Conservation (phyloP, 2,888 invertebrate species). For the Deilephila porcellus region DNA sequence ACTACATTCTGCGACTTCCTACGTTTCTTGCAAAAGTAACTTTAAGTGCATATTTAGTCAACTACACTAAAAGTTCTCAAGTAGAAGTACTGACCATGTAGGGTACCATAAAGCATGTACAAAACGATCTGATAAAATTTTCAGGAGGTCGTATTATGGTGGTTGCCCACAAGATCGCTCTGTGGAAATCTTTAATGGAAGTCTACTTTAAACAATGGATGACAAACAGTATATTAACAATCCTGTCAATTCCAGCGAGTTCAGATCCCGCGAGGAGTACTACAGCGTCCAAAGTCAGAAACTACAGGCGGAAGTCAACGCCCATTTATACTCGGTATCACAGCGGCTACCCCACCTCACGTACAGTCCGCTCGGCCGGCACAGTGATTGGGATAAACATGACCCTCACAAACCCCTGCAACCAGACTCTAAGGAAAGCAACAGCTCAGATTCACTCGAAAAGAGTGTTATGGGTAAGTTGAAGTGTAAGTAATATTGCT, state of each 20-base stretch:
- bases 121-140: too few relatives aligned
- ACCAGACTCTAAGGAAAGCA: slow-evolving; percentile 80
- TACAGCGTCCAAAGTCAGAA: slow-evolving; percentile 81
- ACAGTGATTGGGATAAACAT: slow-evolving; percentile 82
- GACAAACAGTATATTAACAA: neutral
- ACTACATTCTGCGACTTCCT: too few relatives aligned
- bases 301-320: slow-evolving; percentile 80
- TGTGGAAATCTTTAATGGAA: too few relatives aligned
- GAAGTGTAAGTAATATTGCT: slow-evolving; percentile 11
- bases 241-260: slow-evolving; percentile 67
- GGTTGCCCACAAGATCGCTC: too few relatives aligned
- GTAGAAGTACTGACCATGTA: too few relatives aligned
- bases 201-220: neutral
- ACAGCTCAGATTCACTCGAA: slow-evolving; percentile 80
- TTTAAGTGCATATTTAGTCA: too few relatives aligned
- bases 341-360: slow-evolving; percentile 84
- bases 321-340: slow-evolving; percentile 85
- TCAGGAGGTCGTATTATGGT: too few relatives aligned
- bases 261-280: slow-evolving; percentile 79
- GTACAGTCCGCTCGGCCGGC: slow-evolving; percentile 78
- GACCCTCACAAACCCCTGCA: slow-evolving; percentile 77
- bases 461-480: slow-evolving; percentile 81
- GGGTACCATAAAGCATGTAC: too few relatives aligned
- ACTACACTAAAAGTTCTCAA: too few relatives aligned
- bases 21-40: too few relatives aligned